A percentile compares a stretch with the other conserved stretches of the same genome.
phyloP scores from a whole-genome alignment of 2,797 vertebrate species.

The Lithobates pipiens region DNA sequence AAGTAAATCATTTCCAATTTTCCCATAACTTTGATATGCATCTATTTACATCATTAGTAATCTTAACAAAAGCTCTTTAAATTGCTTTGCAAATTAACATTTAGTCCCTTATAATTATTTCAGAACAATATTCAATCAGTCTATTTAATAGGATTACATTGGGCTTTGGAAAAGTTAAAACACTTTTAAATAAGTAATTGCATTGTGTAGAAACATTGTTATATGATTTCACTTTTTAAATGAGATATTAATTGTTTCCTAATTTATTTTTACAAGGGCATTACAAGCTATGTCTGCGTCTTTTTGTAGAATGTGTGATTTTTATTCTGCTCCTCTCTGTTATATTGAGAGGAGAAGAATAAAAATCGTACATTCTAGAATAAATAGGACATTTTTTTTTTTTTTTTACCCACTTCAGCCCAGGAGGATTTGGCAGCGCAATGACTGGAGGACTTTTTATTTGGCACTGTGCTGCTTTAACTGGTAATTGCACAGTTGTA shows the following conservation, averaged over 20 bases:
- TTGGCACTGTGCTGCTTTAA: too few relatives aligned
- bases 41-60: neutral
- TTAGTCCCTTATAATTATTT: conserved; percentile 6
- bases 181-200: neutral
- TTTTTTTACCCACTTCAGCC: too few relatives aligned
- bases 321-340: too few relatives aligned
- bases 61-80: neutral
- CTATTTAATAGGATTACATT: neutral
- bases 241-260: neutral
- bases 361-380: neutral
- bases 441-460: too few relatives aligned
- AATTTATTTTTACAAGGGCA: neutral
- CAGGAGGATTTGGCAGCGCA: too few relatives aligned
- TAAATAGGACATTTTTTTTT: neutral
- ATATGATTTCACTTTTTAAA: conserved; percentile 8
- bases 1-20: neutral
- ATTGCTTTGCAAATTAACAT: conserved; percentile 5
- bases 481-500: too few relatives aligned
- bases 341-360: neutral
- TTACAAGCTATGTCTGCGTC: neutral
- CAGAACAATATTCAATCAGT: neutral
- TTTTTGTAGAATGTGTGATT: too few relatives aligned
- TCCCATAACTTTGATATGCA: neutral
- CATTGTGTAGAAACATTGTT: neutral
- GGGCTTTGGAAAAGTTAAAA: neutral